Base-by-base conservation (phyloP, 2,888 invertebrate species). In the Caenorhabditis drosophilae region DNA sequence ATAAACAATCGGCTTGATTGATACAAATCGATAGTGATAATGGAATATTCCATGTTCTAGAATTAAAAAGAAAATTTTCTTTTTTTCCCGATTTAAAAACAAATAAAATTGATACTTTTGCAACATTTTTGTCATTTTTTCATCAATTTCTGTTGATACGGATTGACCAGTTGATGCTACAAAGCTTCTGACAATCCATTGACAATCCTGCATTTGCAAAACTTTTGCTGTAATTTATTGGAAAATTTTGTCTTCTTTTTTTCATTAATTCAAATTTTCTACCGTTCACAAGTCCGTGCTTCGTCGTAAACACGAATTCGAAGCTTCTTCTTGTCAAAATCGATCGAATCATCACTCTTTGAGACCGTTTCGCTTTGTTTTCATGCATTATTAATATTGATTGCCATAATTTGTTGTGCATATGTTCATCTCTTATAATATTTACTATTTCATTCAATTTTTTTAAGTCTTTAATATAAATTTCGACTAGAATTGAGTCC, bases 341-440 rank as follows among this genome's bases (percentile, higher is more conserved):
- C 23, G 55, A 35, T 16, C 56, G 26, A 15, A 56, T 15, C 1
- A 42, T 25, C 2, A 53, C 52, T 11, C 50, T 46, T 25, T 48
- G 27, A 11, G 58, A 49, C 4, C 27, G 25, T 23, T 45, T 27
- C 6, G 4, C n/a, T 12, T 22, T 20, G 31, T 50, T 42, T 40
- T n/a, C 31, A 12, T 16, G 48, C 61, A 62, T 60, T 11, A 64
- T 57, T n/a, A 70, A n/a, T 20, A 73, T 44, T 2, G 67, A 67
- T 31, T 64, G 66, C 73, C 73, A 73, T 1, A 70, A 35, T 49
- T 55, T 66, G 12, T 64, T 53, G 45, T 70, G 70, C 59, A 51
- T 64, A 42, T 58, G 54, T 45, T 73, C 69, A 23, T 64, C 55
- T 41, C 73, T 42, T 6, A 73, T 27, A 4, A 67, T 47, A 0